These are phyloP conservation scores for Siniperca obscura DNA, from an alignment of 2,797 vertebrate species.

Conservation along the genomic window DNA sequence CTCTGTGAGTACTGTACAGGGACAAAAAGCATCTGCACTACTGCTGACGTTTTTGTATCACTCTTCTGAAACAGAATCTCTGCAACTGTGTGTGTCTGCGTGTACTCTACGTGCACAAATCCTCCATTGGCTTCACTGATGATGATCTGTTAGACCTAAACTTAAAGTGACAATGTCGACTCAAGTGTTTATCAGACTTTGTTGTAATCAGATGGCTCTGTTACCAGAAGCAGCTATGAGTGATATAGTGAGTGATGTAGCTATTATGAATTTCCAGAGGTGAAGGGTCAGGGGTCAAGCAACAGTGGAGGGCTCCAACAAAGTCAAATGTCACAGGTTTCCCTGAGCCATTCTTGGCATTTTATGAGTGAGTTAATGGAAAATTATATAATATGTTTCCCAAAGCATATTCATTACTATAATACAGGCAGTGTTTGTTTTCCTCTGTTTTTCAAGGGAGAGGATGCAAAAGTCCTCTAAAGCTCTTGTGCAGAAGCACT, in stretches of 20 bases:
- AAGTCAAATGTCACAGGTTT: constrained; percentile 80
- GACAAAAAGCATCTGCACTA: constrained; percentile 50
- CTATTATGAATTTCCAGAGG: constrained; percentile 42
- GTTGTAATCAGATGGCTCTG: constrained; percentile 18
- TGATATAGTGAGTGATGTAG: constrained; percentile 10
- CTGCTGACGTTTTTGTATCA: constrained; percentile 34
- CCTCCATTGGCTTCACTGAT: background rate
- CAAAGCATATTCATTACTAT: constrained; percentile 76
- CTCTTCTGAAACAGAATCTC: constrained; percentile 15
- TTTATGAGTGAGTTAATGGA: constrained; percentile 68
- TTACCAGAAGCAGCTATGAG: constrained; percentile 12
- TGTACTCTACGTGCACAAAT: background rate
- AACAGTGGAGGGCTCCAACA: constrained; percentile 52
- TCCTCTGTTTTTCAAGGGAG: constrained; percentile 50
- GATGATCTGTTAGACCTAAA: constrained; percentile 39
- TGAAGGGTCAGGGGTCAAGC: constrained; percentile 43
- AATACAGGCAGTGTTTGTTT: constrained; percentile 80
- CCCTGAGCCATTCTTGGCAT: constrained; percentile 74
- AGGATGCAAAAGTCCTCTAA: constrained; percentile 47
- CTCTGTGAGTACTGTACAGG: constrained; percentile 20
- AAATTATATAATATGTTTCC: constrained; percentile 71
- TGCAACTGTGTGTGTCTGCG: constrained; percentile 24
- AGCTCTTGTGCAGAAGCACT: constrained; percentile 45
- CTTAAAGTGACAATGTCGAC: constrained; percentile 40
- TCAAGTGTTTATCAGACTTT: constrained; percentile 46